Conservation (phyloP, 1,140 invertebrate genomes). For the Drosophila varians region DNA sequence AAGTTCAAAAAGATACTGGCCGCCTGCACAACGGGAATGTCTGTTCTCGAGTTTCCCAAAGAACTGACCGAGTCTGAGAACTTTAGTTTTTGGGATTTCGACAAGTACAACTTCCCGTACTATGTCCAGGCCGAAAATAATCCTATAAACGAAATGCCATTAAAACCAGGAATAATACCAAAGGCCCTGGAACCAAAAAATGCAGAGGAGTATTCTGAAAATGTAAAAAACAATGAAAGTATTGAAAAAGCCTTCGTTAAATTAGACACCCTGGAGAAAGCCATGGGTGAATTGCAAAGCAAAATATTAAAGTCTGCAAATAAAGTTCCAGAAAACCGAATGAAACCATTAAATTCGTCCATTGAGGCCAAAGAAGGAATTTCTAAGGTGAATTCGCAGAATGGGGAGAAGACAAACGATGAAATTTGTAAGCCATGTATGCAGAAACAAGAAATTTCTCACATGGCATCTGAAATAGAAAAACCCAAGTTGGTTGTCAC, state of each 20-base stretch:
- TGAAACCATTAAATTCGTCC: no score
- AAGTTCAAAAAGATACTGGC: conserved; percentile 86
- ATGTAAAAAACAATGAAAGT: not conserved
- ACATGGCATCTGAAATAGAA: not conserved
- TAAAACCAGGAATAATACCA: not conserved
- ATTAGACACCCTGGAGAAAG: not conserved
- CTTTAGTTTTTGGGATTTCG: conserved; percentile 64
- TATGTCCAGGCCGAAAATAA: conserved; percentile 13
- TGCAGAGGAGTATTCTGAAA: not conserved
- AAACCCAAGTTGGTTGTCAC: not conserved
- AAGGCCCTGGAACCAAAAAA: no score
- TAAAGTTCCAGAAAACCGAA: not conserved
- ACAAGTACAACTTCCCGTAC: conserved; percentile 51
- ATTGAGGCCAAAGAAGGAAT: no score
- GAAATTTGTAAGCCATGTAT: no score
- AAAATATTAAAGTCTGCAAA: not conserved
- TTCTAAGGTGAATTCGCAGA: no score
- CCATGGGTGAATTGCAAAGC: not conserved
- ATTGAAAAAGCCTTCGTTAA: not conserved
- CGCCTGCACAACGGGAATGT: conserved; percentile 84
- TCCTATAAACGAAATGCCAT: conserved; percentile 1
- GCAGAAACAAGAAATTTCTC: no score
- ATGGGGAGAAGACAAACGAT: no score
- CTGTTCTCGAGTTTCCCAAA: conserved; percentile 84
- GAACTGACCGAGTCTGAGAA: conserved; percentile 29